These are phyloP conservation scores for Clytia hemisphaerica DNA, from an alignment of 30 jellyfish, hydroid and myxozoan genomes.

Conservation along the genomic window DNA sequence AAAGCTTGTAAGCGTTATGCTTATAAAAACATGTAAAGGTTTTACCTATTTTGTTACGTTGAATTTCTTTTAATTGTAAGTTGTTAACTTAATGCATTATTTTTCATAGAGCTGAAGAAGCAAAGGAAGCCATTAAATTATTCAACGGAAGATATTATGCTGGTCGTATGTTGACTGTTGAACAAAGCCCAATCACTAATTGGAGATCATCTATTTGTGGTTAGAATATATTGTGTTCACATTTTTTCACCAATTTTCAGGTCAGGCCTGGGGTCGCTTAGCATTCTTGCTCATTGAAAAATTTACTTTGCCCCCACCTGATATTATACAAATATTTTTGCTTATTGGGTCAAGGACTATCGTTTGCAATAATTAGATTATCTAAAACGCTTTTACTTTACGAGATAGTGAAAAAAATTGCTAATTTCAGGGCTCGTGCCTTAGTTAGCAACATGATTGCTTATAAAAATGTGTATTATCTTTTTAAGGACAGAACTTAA, in stretches of 20 bases:
- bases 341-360: background rate
- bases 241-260: too few relatives aligned
- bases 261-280: too few relatives aligned
- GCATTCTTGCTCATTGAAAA: background rate
- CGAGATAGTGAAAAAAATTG: too few relatives aligned
- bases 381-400: background rate
- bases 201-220: constrained; percentile 99
- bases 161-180: constrained; percentile 86
- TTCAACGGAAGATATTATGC: constrained; percentile 98
- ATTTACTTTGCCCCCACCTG: background rate
- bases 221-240: constrained; percentile 11
- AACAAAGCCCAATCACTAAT: constrained; percentile 83
- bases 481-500: too few relatives aligned
- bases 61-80: background rate
- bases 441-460: too few relatives aligned
- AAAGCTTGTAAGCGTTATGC: background rate
- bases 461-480: too few relatives aligned
- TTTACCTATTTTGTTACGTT: background rate
- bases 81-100: background rate
- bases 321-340: background rate
- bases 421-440: too few relatives aligned
- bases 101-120: constrained; percentile 66
- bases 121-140: constrained; percentile 50
- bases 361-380: background rate
- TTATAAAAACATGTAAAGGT: background rate